Evolutionary conservation across 2,888 invertebrate genomes (phyloP), one percentile per base, ranked within the genome.

Genomic region (Cordilura impudica): DNA sequence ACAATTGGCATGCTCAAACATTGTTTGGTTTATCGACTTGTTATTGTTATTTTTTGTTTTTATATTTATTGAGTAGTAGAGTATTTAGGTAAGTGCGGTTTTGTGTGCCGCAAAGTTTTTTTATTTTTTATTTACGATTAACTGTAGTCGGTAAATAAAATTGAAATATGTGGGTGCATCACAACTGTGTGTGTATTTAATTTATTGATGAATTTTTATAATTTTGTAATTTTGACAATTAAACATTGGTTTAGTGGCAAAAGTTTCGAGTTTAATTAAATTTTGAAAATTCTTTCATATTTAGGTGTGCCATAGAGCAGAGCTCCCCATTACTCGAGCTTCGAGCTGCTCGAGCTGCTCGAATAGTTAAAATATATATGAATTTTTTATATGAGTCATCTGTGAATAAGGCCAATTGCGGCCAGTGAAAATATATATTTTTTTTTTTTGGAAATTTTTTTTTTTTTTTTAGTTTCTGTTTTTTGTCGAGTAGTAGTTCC

Each of bases 1-100:
- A 60, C 39, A 66, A 47, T 78, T 74, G 74, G 74, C 70, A 78
- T 78, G 54, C 43, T 18, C 63, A 73, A 35, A n/a, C 60, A 18
- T 61, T 73, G 39, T 73, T 66, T 67, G 43, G 65, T 58, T 66
- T 60, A 66, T 60, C 18, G 58, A 31, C 21, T 23, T 31, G 49
- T 49, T 63, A 18, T 63, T 35, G 67, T 31, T 12, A 8, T 35
- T 47, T 6, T 39, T 63, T 26, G 7, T 47, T 5, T 63, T 19
- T 53, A 18, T 16, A 23, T n/a, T n/a, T n/a, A n/a, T 16, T 43
- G 5, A 14, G 26, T 5, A 14, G 12, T 14, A 43, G 43, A 23
- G 29, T 35, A 35, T 35, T 35, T 35, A 12, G 12, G 10, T 35
- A 35, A 43, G 14, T 2, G 14, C 1, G 3, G 23, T 12, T 54